Evolutionary conservation across 2,113 vertebrate genomes (phyloP).

Genomic region (Caranx ignobilis): DNA sequence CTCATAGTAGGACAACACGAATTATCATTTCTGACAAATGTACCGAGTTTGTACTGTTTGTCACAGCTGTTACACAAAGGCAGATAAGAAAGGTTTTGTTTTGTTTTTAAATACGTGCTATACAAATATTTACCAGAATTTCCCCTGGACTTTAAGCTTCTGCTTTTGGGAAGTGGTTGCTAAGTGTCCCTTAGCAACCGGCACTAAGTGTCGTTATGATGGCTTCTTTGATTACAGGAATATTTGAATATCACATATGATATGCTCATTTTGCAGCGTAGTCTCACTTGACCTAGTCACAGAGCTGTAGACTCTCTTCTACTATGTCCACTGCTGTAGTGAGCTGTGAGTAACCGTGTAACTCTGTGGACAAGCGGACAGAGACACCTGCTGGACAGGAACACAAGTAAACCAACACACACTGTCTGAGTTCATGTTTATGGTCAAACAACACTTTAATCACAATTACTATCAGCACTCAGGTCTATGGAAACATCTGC

Average conservation of each 20-base stretch:
- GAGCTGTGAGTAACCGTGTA: background rate
- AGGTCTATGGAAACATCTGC: constrained; percentile 67
- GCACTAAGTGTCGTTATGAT: too few relatives aligned
- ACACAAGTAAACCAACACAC: background rate
- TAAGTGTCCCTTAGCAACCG: background rate
- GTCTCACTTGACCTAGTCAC: background rate
- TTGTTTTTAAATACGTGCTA: background rate
- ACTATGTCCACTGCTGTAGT: background rate
- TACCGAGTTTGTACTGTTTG: background rate
- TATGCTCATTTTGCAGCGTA: background rate
- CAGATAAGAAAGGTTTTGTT: background rate
- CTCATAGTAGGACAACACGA: background rate
- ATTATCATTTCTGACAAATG: background rate
- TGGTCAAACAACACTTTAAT: constrained; percentile 80
- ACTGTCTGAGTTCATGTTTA: constrained; percentile 29
- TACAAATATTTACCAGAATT: background rate
- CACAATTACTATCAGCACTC: constrained; percentile 74
- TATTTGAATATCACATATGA: constrained; percentile 27
- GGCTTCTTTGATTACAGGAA: background rate
- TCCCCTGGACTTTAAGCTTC: background rate
- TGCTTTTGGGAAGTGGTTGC: background rate
- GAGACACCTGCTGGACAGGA: constrained; percentile 78
- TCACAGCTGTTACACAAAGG: background rate
- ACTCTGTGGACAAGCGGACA: constrained; percentile 32
- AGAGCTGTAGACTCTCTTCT: background rate